Percentiles rank a stretch among this genome's conserved stretches.
Evolutionary conservation across 2,797 vertebrate genomes (phyloP).

Genomic region (Benthosema pterotum): DNA sequence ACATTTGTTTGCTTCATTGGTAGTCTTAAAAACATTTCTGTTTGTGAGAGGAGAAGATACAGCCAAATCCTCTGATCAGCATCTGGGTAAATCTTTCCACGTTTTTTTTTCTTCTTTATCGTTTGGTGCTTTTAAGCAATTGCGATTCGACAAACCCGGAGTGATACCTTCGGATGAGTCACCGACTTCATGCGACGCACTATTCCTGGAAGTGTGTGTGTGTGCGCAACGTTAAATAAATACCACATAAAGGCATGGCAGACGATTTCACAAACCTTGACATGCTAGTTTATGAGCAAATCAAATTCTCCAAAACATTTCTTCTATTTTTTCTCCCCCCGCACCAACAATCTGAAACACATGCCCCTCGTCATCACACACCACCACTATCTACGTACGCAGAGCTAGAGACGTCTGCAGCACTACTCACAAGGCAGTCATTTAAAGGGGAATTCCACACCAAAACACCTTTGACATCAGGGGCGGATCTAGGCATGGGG

Average conservation of each 20-base stretch:
- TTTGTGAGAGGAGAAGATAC: constrained; percentile 57
- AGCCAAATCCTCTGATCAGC: constrained; percentile 71
- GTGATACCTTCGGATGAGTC: constrained; percentile 65
- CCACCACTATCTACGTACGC: constrained; percentile 41
- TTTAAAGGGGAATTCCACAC: too few species aligned
- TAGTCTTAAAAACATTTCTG: constrained; percentile 74
- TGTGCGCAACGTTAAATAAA: constrained; percentile 66
- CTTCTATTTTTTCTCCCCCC: constrained; percentile 54
- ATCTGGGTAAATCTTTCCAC: constrained; percentile 62
- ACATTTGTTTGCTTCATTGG: constrained; percentile 70
- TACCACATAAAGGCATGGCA: constrained; percentile 50
- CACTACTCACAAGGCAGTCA: constrained; percentile 16
- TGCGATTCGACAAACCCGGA: constrained; percentile 57
- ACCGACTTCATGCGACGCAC: constrained; percentile 27
- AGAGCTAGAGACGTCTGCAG: constrained; percentile 27
- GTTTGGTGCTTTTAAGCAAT: constrained; percentile 57
- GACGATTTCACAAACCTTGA: constrained; percentile 59
- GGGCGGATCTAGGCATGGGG: too few species aligned
- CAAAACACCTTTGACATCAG: too few species aligned
- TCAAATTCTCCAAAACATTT: constrained; percentile 47
- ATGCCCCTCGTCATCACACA: constrained; percentile 37
- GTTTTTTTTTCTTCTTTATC: too few species aligned
- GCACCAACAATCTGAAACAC: constrained; percentile 55
- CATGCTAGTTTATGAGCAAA: constrained; percentile 57
- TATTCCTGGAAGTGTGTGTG: constrained; percentile 47